Percentiles rank a stretch among this genome's conserved stretches.
These are phyloP conservation scores for Nesospiza acunhae DNA, from an alignment of 2,113 vertebrate genomes.

Conservation along the genomic window DNA sequence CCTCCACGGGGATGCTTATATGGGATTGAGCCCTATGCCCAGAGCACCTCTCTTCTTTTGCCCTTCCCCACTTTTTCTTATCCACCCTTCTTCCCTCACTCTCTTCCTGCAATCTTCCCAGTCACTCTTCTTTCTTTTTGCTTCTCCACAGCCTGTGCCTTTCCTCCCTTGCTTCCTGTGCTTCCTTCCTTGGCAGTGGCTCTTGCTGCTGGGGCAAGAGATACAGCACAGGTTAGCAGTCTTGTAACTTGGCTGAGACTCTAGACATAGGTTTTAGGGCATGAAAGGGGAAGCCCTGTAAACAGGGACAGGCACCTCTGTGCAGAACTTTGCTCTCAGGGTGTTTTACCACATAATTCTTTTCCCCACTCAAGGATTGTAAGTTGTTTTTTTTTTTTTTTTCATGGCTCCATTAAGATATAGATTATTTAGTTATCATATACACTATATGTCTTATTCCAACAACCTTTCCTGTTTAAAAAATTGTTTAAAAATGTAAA, in stretches of 20 bases:
- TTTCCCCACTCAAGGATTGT: neutral
- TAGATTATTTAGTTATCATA: neutral
- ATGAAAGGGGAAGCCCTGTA: neutral
- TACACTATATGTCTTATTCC: neutral
- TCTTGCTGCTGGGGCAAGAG: neutral
- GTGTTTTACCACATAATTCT: neutral
- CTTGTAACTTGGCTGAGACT: neutral
- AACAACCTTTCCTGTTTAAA: neutral
- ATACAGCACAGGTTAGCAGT: neutral
- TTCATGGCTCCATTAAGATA: neutral
- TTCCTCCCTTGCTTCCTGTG: neutral
- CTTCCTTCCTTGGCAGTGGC: too few species aligned
- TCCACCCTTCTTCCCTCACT: neutral
- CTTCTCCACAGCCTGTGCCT: neutral
- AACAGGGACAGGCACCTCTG: neutral
- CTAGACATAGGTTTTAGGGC: neutral
- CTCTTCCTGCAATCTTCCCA: neutral
- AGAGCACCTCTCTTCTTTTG: neutral
- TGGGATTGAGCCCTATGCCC: neutral
- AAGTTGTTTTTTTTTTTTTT: rapidly evolving
- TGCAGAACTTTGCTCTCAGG: neutral
- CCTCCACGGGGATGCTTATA: neutral
- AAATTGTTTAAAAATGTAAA: neutral
- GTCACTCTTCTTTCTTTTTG: neutral
- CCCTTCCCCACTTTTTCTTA: neutral